phyloP scores from a whole-genome alignment of 1,140 invertebrate genomes.

The Aphelinus atriplicis region DNA sequence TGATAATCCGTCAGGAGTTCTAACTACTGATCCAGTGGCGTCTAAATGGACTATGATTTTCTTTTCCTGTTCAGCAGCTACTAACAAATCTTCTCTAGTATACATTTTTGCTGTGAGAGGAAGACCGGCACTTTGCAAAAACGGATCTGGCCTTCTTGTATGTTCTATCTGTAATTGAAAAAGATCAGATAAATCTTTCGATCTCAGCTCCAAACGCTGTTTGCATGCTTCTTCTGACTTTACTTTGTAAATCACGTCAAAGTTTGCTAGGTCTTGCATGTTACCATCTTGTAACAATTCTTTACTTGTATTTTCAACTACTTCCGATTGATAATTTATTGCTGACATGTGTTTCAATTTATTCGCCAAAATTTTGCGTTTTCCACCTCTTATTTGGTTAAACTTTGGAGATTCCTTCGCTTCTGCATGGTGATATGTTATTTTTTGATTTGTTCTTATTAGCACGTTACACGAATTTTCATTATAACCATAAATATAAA shows the following conservation, averaged over 20 bases:
- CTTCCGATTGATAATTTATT: not conserved
- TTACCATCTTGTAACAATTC: slow-evolving; percentile 20
- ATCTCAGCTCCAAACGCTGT: slow-evolving; percentile 27
- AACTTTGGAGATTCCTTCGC: not conserved
- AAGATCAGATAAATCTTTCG: slow-evolving; percentile 34
- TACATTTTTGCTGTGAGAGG: not conserved
- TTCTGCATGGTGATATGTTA: not conserved
- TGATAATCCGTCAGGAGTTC: not conserved
- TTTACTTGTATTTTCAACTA: not conserved
- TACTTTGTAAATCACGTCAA: not conserved
- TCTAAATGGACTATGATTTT: not conserved
- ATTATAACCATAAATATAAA: no score
- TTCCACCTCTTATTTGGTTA: not conserved
- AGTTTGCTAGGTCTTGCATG: not conserved
- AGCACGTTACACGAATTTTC: no score
- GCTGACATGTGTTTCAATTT: not conserved
- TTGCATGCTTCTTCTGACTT: slow-evolving; percentile 27
- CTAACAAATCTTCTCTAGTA: slow-evolving; percentile 11
- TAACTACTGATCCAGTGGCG: not conserved
- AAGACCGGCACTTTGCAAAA: not conserved
- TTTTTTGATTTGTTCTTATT: no score
- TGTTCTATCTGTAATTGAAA: slow-evolving; percentile 21
- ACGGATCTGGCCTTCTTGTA: slow-evolving; percentile 11
- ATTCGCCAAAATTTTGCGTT: no score
- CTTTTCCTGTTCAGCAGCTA: not conserved